Evolutionary conservation across 1,140 invertebrate genomes (phyloP), one percentile per base, ranked within the genome.

Genomic region (Anastatus disparis): DNA sequence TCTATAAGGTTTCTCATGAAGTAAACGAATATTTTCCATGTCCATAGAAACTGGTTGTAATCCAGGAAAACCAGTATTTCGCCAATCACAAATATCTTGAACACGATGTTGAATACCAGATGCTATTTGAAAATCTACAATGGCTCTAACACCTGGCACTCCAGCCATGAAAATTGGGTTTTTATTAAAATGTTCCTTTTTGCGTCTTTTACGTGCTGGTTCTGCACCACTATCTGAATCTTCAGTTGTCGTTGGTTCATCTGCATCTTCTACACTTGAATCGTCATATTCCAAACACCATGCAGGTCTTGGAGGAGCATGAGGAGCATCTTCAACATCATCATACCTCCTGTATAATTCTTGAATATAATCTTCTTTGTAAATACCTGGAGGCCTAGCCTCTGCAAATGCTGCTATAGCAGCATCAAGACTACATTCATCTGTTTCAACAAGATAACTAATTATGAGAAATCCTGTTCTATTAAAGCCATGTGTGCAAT

Each of bases 401-500:
- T 84, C 84, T 1, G 93, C 87, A 88, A 98, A 99, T 77, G 90
- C 88, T 53, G 84, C 82, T 1, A 99, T 77, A 0, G 95, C 95
- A 20, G 92, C 92, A 69, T 95, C 93, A 3, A 97, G 87, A 81
- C 91, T 93, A 78, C 87, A 72, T 93, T 79, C 91, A 89, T 92
- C 84, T 67, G 90, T 88, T 86, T 96, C 91, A 7, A 99, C 93
- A 77, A 99, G 88, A 84, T 94, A 99, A 2, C 95, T 92, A 55
- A 92, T 90, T 56, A 99, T 94, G 0, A 99, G 87, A 82, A 99
- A 99, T 1, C 95, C 98, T 26, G 97, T 99, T 76, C 98, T 88
- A 84, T 99, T 99, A 80, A 99, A 99, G 0, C 98, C 98, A 88
- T 99, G 98, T 1, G 98, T 99, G 81, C 98, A 99, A 83, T 99